Evolutionary conservation across 1,140 invertebrate species (phyloP).

Genomic region (Archegozetes longisetosus): DNA sequence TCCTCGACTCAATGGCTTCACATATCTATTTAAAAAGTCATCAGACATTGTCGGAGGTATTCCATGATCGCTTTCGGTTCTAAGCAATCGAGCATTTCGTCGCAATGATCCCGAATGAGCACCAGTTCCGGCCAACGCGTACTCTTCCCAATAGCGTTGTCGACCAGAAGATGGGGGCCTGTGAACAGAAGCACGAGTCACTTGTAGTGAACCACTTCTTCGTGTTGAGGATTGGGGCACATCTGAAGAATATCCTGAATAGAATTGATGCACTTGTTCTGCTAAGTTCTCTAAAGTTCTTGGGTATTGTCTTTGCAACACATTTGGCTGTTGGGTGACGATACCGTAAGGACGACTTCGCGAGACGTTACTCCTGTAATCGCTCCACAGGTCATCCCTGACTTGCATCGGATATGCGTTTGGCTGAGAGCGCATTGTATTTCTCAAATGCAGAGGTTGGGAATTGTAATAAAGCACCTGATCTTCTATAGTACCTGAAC

Average conservation of each 20-base stretch:
- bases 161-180: slow-evolving; percentile 40
- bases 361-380: slow-evolving; percentile 27
- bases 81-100: slow-evolving; percentile 19
- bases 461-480: background rate
- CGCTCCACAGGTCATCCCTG: slow-evolving; percentile 4
- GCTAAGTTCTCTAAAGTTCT: slow-evolving; percentile 74
- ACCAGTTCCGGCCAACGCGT: slow-evolving; percentile 24
- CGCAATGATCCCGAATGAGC: slow-evolving; percentile 4
- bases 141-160: slow-evolving; percentile 54
- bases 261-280: slow-evolving; percentile 42
- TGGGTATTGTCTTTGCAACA: slow-evolving; percentile 42
- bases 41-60: slow-evolving; percentile 21
- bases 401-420: slow-evolving; percentile 6
- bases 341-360: slow-evolving; percentile 57
- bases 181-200: slow-evolving; percentile 18
- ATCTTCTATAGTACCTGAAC: background rate
- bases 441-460: slow-evolving; percentile 1
- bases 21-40: slow-evolving; percentile 14
- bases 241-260: slow-evolving; percentile 3
- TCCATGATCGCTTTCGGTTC: slow-evolving; percentile 27
- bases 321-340: slow-evolving; percentile 61
- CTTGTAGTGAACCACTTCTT: slow-evolving; percentile 11
- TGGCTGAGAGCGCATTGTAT: slow-evolving; percentile 5
- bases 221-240: background rate
- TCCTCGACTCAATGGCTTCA: slow-evolving; percentile 18